These are phyloP conservation scores for Pteromalus puparum DNA, from an alignment of 1,140 invertebrate species.

Conservation along the genomic window DNA sequence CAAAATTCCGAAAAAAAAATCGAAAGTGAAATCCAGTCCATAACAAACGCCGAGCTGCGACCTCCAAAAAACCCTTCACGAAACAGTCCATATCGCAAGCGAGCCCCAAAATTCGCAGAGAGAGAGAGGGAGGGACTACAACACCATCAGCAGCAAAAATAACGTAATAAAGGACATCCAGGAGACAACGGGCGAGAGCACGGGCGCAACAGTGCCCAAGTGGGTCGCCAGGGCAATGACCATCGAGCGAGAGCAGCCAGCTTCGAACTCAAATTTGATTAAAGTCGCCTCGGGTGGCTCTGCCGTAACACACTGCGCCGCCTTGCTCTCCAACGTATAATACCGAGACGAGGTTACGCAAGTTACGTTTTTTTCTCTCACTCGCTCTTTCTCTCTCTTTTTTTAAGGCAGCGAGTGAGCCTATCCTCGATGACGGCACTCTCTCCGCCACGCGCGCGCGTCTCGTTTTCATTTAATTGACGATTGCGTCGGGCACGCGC, in stretches of 20 bases:
- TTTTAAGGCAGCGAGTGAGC: not conserved
- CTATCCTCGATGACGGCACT: conserved; percentile 24
- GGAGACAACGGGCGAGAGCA: conserved; percentile 35
- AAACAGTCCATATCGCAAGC: not conserved
- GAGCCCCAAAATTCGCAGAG: conserved; percentile 30
- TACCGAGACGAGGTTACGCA: conserved; percentile 6
- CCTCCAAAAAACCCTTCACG: not conserved
- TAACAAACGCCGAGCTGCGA: not conserved
- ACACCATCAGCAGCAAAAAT: not conserved
- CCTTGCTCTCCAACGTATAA: not conserved
- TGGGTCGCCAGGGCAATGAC: conserved; percentile 67
- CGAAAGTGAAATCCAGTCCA: conserved; percentile 8
- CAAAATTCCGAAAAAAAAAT: not conserved
- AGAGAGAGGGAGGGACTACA: conserved; percentile 11
- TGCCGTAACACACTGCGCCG: not conserved
- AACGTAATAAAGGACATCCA: conserved; percentile 21
- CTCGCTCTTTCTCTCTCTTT: not conserved
- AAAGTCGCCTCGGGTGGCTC: conserved; percentile 57
- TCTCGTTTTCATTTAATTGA: conserved; percentile 28
- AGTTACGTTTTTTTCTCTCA: conserved; percentile 7
- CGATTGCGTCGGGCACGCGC: not conserved
- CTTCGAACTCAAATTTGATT: conserved; percentile 68
- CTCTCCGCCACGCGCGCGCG: not conserved
- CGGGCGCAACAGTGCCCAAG: conserved; percentile 55
- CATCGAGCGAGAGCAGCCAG: conserved; percentile 47